Evolutionary conservation across 2,888 invertebrate species (phyloP).

Genomic region (Torymus aiolomorphi): DNA sequence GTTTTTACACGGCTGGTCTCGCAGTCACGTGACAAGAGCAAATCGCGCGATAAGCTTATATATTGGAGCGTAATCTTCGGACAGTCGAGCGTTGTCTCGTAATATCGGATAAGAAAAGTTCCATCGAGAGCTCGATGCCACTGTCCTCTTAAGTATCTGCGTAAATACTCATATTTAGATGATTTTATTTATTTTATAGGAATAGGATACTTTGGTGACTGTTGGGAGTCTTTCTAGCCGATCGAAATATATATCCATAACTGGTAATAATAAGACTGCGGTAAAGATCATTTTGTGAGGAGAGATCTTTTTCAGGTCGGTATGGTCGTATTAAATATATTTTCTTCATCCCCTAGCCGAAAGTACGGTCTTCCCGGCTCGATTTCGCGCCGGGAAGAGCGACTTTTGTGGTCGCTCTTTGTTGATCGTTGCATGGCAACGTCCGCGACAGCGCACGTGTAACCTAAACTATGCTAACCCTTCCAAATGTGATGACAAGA

Average conservation of each 20-base stretch:
- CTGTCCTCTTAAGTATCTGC: conserved; percentile 63
- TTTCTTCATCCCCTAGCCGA: too few species aligned
- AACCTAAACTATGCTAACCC: too few species aligned
- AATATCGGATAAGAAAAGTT: conserved; percentile 65
- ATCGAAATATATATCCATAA: conserved; percentile 37
- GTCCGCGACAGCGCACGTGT: too few species aligned
- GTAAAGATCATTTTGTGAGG: conserved; percentile 22
- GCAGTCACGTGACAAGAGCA: not conserved
- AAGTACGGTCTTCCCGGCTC: too few species aligned
- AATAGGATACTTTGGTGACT: conserved; percentile 27
- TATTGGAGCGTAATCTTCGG: conserved; percentile 43
- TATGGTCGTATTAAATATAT: too few species aligned
- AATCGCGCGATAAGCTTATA: conserved; percentile 26
- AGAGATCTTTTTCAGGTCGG: too few species aligned
- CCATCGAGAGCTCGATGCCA: conserved; percentile 61
- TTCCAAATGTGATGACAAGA: too few species aligned
- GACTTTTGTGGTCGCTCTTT: too few species aligned
- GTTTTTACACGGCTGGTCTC: conserved; percentile 1
- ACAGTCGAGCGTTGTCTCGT: conserved; percentile 51
- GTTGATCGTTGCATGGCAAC: too few species aligned
- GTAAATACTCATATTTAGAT: conserved; percentile 65
- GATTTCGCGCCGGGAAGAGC: too few species aligned
- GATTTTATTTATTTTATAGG: conserved; percentile 66
- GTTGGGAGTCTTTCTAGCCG: conserved; percentile 27
- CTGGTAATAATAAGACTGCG: conserved; percentile 38